Evolutionary conservation across 2,888 invertebrate species (phyloP).

Genomic region (Synanthedon andrenaeformis): DNA sequence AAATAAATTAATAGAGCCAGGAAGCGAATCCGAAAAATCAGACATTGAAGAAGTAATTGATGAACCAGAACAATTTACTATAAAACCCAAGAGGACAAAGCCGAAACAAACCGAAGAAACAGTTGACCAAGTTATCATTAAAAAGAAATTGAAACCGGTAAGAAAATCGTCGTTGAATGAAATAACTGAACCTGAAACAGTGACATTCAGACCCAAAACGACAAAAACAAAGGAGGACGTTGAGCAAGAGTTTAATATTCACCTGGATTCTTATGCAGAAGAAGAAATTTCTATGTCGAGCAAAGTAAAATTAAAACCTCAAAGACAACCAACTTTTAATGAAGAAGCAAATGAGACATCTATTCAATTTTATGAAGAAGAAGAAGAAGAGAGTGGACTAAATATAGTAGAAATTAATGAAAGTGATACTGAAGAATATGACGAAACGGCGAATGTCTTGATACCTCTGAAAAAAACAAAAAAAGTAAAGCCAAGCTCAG

Average conservation of each 20-base stretch:
- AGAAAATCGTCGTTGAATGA: conserved; percentile 78
- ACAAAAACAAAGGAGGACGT: conserved; percentile 87
- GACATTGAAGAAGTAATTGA: conserved; percentile 19
- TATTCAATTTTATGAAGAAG: conserved; percentile 72
- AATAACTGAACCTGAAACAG: conserved; percentile 80
- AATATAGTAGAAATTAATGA: conserved; percentile 60
- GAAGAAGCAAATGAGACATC: conserved; percentile 85
- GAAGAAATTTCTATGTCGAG: conserved; percentile 90
- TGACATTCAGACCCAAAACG: conserved; percentile 81
- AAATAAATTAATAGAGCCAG: conserved; percentile 10
- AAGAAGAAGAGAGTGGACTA: conserved; percentile 52
- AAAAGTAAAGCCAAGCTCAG: conserved; percentile 42
- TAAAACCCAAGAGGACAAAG: conserved; percentile 49
- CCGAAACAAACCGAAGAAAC: conserved; percentile 65
- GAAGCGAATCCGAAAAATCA: conserved; percentile 14
- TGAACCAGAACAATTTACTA: conserved; percentile 49
- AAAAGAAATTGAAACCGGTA: conserved; percentile 78
- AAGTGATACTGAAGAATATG: conserved; percentile 57
- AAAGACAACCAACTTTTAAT: conserved; percentile 77
- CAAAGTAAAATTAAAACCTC: conserved; percentile 83
- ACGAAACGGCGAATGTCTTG: conserved; percentile 41
- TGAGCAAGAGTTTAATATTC: conserved; percentile 90
- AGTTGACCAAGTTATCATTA: conserved; percentile 76
- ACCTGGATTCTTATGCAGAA: conserved; percentile 86
- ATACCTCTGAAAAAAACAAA: conserved; percentile 52